These are phyloP conservation scores for Heliconius ismenius DNA, from an alignment of 2,888 invertebrate species.

Conservation along the genomic window DNA sequence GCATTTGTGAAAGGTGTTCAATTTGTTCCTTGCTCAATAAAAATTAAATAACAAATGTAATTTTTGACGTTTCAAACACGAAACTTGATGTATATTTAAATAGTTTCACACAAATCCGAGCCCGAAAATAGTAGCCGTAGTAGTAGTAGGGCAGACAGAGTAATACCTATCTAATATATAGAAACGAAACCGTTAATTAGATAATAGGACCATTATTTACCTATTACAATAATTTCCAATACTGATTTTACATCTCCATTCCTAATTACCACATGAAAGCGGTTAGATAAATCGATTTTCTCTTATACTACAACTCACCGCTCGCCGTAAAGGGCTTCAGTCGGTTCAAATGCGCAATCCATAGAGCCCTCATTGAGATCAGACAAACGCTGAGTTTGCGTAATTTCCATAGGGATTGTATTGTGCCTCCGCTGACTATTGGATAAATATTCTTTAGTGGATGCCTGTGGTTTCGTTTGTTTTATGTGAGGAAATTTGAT, in stretches of 20 bases:
- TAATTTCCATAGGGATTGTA: constrained; percentile 34
- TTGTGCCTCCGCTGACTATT: constrained; percentile 30
- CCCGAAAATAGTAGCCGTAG: no score
- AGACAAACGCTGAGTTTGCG: constrained; percentile 31
- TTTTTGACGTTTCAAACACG: not conserved
- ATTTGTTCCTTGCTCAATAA: not conserved
- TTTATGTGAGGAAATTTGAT: not conserved
- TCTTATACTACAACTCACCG: constrained; percentile 50
- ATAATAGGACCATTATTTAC: constrained; percentile 1
- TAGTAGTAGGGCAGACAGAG: no score
- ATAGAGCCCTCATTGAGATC: constrained; percentile 30
- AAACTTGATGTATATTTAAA: not conserved
- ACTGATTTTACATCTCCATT: constrained; percentile 41
- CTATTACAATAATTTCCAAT: constrained; percentile 8
- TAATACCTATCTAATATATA: not conserved
- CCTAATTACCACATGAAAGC: constrained; percentile 47
- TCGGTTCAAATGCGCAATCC: constrained; percentile 40
- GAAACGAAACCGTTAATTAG: not conserved
- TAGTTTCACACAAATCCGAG: not conserved
- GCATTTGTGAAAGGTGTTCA: not conserved
- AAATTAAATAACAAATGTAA: not conserved
- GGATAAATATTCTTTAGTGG: constrained; percentile 24
- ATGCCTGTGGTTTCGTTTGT: not conserved
- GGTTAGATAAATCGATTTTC: constrained; percentile 57
- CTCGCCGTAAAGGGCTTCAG: constrained; percentile 44